Base-by-base conservation (phyloP, 2,113 vertebrate species). In the Azemiops feae region DNA sequence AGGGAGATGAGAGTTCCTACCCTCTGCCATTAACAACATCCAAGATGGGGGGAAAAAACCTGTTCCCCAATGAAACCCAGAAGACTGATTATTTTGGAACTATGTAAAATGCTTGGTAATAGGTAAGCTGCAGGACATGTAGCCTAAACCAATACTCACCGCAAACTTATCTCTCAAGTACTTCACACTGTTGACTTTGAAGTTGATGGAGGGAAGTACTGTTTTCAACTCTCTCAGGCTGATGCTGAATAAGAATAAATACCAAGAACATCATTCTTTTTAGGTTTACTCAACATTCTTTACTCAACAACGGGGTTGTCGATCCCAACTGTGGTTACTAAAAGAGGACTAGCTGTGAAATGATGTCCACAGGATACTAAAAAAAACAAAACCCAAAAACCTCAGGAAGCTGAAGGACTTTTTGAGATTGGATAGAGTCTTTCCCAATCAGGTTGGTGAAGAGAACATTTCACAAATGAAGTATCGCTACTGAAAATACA, bases 151-250 rank as follows among this genome's bases (percentile, higher is more conserved):
- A 14, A 39, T 58, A 96, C 95, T 96, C 97, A 99, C 99, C 98
- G 57, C 92, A 94, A 99, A 97, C 96, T 97, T 99, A 91, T 99
- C 99, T 95, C 98, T 99, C 94, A 99, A 97, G 93, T 96, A 97
- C 91, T 98, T 98, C 93, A 98, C 95, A 92, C 97, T 97, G 92
- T 97, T 98, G 43, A 98, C 97, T 98, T 99, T 99, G 97, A 98
- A 99, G 98, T 99, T 99, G 57, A 99, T 97, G 95, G 98, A 96
- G 18, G 98, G 98, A 91, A 99, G 97, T 85, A 99, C 95, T 34
- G 98, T 96, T 96, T 99, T 99, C 96, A 99, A 64, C 94, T 99
- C 99, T 89, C 99, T 98, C 85, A 99, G 95, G 95, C 98, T 98
- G 97, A 99, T 98, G 95, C 99, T 99, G 95, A 45, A 95, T 1